Conservation (phyloP, 2,113 vertebrate genomes). For the Callionymus lyra region DNA sequence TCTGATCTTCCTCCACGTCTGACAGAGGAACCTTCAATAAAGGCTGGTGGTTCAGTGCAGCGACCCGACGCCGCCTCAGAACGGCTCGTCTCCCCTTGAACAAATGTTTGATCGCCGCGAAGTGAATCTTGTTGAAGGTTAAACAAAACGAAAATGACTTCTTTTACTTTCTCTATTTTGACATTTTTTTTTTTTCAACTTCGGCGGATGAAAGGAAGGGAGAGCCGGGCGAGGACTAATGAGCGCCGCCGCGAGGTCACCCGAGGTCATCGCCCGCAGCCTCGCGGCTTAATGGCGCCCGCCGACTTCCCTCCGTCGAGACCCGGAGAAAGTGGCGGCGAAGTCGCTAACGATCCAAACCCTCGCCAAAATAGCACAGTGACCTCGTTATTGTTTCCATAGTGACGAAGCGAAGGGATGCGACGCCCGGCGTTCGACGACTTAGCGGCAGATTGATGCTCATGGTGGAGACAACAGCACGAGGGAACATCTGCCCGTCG, state of each 20-base stretch:
- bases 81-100: neutral
- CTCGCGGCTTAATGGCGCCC: no score
- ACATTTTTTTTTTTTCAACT: conserved; percentile 1
- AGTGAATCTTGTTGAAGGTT: conserved; percentile 26
- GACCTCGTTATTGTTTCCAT: conserved; percentile 60
- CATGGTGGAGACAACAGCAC: no score
- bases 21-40: no score
- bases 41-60: no score
- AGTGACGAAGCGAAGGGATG: no score
- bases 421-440: no score
- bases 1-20: no score
- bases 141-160: conserved; percentile 24
- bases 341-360: conserved; percentile 52
- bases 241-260: conserved; percentile 40
- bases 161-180: conserved; percentile 9
- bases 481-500: no score
- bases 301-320: conserved; percentile 25
- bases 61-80: neutral
- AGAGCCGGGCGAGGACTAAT: conserved; percentile 37
- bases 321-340: conserved; percentile 45
- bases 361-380: conserved; percentile 44
- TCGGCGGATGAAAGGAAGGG: conserved; percentile 16
- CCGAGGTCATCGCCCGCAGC: conserved; percentile 34
- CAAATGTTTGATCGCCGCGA: conserved; percentile 20
- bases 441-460: no score